A percentile compares a stretch with the other conserved stretches of the same genome.
Evolutionary conservation across 2,797 vertebrate species (phyloP).

Genomic region (Myotis myotis): DNA sequence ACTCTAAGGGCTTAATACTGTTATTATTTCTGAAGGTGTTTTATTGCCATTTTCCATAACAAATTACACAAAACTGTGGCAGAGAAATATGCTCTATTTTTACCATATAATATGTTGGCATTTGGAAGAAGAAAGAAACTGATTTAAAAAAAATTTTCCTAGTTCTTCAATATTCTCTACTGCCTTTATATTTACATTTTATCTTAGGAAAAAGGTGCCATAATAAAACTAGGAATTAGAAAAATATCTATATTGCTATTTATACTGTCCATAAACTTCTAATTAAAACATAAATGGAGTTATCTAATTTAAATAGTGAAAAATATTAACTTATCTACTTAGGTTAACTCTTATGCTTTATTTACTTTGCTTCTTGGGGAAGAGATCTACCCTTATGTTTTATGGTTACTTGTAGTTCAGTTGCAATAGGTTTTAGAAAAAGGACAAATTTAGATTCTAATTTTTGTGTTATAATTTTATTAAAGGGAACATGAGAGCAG

Average conservation of each 20-base stretch:
- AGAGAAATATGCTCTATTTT: neutral
- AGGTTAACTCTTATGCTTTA: neutral
- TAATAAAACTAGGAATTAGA: neutral
- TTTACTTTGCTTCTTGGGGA: neutral
- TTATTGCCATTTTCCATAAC: neutral
- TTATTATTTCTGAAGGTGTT: slow-evolving; percentile 18
- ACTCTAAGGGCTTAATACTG: neutral
- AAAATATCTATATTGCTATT: neutral
- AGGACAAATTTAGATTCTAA: slow-evolving; percentile 25
- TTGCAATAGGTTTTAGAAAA: neutral
- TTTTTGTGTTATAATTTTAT: neutral
- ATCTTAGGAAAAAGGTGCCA: neutral
- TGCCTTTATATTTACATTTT: neutral
- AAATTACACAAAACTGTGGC: neutral
- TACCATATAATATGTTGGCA: neutral
- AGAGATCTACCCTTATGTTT: neutral
- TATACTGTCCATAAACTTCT: neutral
- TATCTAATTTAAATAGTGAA: neutral
- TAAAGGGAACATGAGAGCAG: neutral
- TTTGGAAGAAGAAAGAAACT: neutral
- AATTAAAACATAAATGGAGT: neutral
- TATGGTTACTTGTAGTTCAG: neutral
- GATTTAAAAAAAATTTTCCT: neutral
- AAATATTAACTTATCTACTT: neutral
- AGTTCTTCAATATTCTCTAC: neutral